Conservation (phyloP, 2,113 vertebrate species). For the Opisthocomus hoazin region DNA sequence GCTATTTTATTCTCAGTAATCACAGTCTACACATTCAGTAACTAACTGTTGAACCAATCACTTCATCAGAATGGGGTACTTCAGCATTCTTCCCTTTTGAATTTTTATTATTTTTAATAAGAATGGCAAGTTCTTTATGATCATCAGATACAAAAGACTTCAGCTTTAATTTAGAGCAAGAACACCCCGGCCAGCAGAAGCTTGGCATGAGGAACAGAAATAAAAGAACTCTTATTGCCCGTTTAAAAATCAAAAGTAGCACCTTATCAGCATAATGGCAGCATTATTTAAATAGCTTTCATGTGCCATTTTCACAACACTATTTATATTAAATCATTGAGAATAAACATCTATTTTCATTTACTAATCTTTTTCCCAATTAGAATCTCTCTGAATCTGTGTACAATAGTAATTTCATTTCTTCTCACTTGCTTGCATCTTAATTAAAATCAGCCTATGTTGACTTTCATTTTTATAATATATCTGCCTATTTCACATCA, state of each 20-base stretch:
- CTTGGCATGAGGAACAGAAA: not conserved
- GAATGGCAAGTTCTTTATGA: not conserved
- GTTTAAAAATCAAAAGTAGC: constrained; percentile 26
- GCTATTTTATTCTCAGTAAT: not conserved
- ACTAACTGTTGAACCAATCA: not conserved
- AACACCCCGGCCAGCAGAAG: constrained; percentile 1
- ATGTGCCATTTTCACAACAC: not conserved
- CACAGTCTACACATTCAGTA: not conserved
- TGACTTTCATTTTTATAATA: constrained; percentile 49
- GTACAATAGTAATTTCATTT: constrained; percentile 30
- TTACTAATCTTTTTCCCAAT: constrained; percentile 43
- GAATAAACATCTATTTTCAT: constrained; percentile 42
- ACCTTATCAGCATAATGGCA: constrained; percentile 51
- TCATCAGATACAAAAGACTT: constrained; percentile 24
- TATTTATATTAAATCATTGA: not conserved
- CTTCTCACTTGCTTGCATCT: constrained; percentile 56
- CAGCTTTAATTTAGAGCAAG: constrained; percentile 7
- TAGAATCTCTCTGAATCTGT: constrained; percentile 29
- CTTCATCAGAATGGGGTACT: not conserved
- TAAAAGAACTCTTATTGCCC: not conserved
- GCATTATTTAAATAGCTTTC: constrained; percentile 18
- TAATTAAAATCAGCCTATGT: constrained; percentile 62
- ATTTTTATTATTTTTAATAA: constrained; percentile 20
- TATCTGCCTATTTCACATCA: constrained; percentile 50
- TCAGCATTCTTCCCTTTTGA: not conserved